These are phyloP conservation scores for Smutsia temminckii DNA, from an alignment of 2,797 vertebrate species.

Conservation along the genomic window DNA sequence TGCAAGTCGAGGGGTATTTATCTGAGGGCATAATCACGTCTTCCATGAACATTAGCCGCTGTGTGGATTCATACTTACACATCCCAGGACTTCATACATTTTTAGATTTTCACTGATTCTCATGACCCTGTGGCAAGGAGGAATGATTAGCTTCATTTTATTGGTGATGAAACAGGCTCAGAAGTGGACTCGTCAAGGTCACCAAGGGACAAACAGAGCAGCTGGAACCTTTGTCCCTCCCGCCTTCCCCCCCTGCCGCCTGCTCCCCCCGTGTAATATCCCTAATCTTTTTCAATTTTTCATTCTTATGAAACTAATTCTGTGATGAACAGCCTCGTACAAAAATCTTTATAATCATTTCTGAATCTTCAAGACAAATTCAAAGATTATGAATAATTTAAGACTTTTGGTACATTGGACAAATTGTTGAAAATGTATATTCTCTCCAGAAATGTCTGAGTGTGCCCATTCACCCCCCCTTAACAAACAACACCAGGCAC, in stretches of 20 bases:
- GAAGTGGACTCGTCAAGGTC: neutral
- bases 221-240: neutral
- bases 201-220: neutral
- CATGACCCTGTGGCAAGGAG: rapidly evolving
- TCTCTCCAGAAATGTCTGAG: neutral
- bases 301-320: neutral
- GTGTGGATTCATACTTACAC: rapidly evolving
- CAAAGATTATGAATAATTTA: neutral
- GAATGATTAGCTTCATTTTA: neutral
- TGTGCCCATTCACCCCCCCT: rapidly evolving
- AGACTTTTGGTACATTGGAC: neutral
- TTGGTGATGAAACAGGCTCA: neutral
- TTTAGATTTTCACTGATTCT: no score
- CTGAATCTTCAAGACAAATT: neutral
- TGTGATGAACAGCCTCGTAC: neutral
- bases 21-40: rapidly evolving
- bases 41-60: rapidly evolving
- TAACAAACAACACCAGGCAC: neutral
- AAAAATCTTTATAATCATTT: neutral
- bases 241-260: rapidly evolving
- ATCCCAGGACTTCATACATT: rapidly evolving
- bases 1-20: neutral
- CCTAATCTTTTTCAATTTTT: neutral
- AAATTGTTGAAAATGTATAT: neutral
- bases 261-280: neutral